Percentiles rank a stretch among this genome's conserved stretches.
These are phyloP conservation scores for Scaptodrosophila latifasciaeformis DNA, from an alignment of 2,888 invertebrate species.

Conservation along the genomic window DNA sequence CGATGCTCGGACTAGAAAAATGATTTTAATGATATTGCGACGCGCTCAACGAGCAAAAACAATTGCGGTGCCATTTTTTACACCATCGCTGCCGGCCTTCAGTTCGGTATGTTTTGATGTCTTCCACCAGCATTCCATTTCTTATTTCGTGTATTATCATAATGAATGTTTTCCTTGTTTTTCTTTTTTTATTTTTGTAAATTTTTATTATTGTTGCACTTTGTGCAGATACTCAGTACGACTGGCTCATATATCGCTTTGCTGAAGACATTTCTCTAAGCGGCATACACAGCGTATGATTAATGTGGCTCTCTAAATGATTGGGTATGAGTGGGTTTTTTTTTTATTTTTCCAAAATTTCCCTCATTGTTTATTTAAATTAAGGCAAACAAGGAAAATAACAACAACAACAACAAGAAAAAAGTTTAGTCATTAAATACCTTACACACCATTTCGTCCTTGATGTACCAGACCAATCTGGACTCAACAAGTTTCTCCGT, in stretches of 20 bases:
- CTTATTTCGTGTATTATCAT: conserved; percentile 29
- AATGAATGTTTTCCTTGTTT: conserved; percentile 41
- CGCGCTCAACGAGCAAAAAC: conserved; percentile 68
- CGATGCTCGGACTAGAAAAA: conserved; percentile 68
- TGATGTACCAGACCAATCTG: background rate
- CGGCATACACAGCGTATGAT: conserved; percentile 46
- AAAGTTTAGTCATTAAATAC: background rate
- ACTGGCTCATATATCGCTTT: conserved; percentile 71
- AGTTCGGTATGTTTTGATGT: conserved; percentile 56
- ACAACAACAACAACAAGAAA: background rate
- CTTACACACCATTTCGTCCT: background rate
- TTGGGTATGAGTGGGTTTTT: background rate
- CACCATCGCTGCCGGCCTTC: conserved; percentile 70
- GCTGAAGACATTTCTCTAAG: conserved; percentile 64
- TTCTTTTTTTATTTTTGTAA: conserved; percentile 8
- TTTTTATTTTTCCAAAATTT: background rate
- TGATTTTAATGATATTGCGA: conserved; percentile 72
- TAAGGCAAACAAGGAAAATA: background rate
- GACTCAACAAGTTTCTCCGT: conserved; percentile 36
- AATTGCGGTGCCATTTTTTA: conserved; percentile 72
- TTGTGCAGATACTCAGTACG: conserved; percentile 67
- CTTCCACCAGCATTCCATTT: background rate
- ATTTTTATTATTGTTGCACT: background rate
- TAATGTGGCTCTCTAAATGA: no score
- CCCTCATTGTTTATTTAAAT: background rate